Percentiles rank a stretch among this genome's conserved stretches.
Evolutionary conservation across 2,888 invertebrate species (phyloP).

Genomic region (Aleiodes leptofemur): DNA sequence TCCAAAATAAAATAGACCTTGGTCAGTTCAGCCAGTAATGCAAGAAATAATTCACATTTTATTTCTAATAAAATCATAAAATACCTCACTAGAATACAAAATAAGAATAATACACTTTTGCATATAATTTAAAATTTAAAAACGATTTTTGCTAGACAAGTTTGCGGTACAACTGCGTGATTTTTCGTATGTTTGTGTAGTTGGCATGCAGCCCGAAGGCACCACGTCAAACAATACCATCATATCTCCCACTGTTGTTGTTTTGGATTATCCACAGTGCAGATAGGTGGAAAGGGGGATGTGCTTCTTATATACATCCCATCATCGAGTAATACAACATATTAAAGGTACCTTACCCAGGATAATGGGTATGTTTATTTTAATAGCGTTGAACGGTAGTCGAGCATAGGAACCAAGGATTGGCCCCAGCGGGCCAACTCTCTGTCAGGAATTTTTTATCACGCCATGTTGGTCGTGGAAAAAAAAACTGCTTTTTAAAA

Average conservation of each 20-base stretch:
- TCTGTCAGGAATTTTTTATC: constrained; percentile 27
- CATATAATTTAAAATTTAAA: constrained; percentile 7
- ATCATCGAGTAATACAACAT: constrained; percentile 60
- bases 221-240: constrained; percentile 43
- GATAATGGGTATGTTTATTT: constrained; percentile 71
- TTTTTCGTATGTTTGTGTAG: constrained; percentile 58
- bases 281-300: constrained; percentile 46
- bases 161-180: not conserved
- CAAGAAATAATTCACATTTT: not conserved
- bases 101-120: not conserved
- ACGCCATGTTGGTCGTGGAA: constrained; percentile 27
- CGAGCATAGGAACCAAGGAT: constrained; percentile 53
- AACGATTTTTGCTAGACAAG: not conserved
- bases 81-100: not conserved
- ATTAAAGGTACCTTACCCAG: constrained; percentile 60
- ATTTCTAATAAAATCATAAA: not conserved
- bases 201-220: constrained; percentile 60
- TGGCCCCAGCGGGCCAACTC: constrained; percentile 55
- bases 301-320: constrained; percentile 56
- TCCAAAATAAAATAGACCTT: no score
- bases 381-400: constrained; percentile 66
- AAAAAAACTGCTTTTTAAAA: not conserved
- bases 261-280: constrained; percentile 68
- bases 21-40: no score
- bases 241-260: constrained; percentile 63